Base-by-base conservation (phyloP, 2,797 vertebrate species). In the Rhadinocentrus ornatus region DNA sequence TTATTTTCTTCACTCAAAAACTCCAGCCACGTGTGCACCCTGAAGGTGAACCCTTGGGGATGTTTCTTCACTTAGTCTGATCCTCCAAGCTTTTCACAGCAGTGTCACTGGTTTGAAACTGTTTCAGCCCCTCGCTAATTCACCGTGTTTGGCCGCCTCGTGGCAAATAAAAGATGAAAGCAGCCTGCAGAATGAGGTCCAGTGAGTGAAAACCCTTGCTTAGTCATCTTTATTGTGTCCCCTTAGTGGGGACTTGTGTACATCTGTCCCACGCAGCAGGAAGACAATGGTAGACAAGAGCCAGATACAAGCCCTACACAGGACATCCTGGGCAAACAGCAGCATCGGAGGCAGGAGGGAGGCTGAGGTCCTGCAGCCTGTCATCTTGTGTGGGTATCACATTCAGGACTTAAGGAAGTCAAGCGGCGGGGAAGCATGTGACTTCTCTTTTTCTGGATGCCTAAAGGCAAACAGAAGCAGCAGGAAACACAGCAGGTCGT, bases 321-420 rank as follows among this genome's bases (percentile, higher is more conserved):
- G 93, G 91, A 94, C 91, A 86, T 94, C 92, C 93, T 92, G 90
- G 83, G 88, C 83, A 91, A 85, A 87, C 39, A 64, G 67, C 80
- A 15, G 52, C 4, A 61, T 76, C 80, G 75, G 84, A 63, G 73
- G 78, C 62, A 32, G 44, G 65, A 44, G 72, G 56, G 48, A 64
- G 74, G 37, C 58, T 24, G 44, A 61, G 59, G 31, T 75, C 59
- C 53, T 44, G 75, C 59, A 41, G 62, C 34, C 79, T 59, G 77
- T 77, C 85, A 60, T 55, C 31, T 73, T 84, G 76, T 88, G 66
- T n/a, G 44, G 44, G 6, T 48, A 58, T 44, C 48, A 68, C 53
- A 61, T 69, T 71, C 66, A 66, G 53, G 46, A 60, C 56, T 77
- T 3, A 69, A 81, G 68, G 69, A 81, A 87, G 82, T 48, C 31